Evolutionary conservation across 2,797 vertebrate species (phyloP).

Genomic region (Neolamprologus multifasciatus): DNA sequence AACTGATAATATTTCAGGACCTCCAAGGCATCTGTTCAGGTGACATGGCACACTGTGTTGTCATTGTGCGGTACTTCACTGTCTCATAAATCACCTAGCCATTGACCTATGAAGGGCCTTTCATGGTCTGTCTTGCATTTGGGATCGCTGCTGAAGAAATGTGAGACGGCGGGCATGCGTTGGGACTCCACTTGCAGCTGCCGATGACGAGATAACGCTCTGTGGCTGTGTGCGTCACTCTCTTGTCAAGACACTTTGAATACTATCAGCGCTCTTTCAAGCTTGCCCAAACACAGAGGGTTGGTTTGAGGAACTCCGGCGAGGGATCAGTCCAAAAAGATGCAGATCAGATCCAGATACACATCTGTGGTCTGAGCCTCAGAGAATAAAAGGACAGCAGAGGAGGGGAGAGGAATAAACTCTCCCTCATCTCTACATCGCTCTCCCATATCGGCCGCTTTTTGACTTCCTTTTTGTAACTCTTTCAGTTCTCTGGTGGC

Average conservation of each 20-base stretch:
- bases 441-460: conserved; percentile 4
- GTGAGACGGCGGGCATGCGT: conserved; percentile 41
- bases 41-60: not conserved
- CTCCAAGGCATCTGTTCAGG: not conserved
- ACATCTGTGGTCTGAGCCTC: conserved; percentile 32
- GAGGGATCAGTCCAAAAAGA: conserved; percentile 55
- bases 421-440: conserved; percentile 50
- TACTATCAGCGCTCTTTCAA: conserved; percentile 70
- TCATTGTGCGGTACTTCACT: not conserved
- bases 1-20: conserved; percentile 11
- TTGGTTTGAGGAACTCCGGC: conserved; percentile 51
- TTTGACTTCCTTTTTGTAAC: not conserved
- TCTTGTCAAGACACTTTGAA: conserved; percentile 64
- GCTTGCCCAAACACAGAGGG: conserved; percentile 59
- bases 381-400: conserved; percentile 42
- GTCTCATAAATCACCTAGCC: conserved; percentile 32
- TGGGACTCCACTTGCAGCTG: conserved; percentile 50
- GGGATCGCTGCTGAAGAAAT: conserved; percentile 14
- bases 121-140: conserved; percentile 3
- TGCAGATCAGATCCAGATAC: conserved; percentile 58
- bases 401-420: conserved; percentile 48
- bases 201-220: conserved; percentile 65
- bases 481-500: not conserved
- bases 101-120: conserved; percentile 30
- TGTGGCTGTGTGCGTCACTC: conserved; percentile 64